Evolutionary conservation across 2,113 vertebrate species (phyloP).

Genomic region (Bambusicola thoracicus): DNA sequence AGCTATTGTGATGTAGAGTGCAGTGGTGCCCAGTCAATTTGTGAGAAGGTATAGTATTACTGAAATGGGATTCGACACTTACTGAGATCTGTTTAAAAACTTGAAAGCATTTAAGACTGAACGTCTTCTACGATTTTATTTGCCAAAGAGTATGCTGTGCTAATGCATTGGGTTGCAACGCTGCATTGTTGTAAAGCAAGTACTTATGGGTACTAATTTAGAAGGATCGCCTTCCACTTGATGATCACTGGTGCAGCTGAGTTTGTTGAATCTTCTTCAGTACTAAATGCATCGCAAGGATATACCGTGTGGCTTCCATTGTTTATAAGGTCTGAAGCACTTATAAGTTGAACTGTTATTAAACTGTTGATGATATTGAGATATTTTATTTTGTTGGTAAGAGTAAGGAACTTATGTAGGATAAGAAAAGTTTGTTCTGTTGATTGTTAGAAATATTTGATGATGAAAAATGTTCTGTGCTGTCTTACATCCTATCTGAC

Average conservation of each 20-base stretch:
- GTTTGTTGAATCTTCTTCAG: neutral
- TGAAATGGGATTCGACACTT: neutral
- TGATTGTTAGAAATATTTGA: neutral
- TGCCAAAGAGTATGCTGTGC: neutral
- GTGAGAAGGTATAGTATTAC: neutral
- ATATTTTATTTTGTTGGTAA: neutral
- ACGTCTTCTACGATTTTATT: neutral
- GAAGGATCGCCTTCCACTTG: neutral
- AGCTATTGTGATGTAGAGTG: neutral
- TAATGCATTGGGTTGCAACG: neutral
- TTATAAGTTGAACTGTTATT: neutral
- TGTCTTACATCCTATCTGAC: neutral
- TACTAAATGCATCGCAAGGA: neutral
- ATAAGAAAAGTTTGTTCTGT: neutral
- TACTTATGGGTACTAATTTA: neutral
- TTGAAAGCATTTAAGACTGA: neutral
- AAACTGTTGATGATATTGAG: neutral
- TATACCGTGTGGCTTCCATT: neutral
- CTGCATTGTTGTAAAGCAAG: neutral
- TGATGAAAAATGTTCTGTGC: neutral
- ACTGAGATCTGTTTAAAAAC: neutral
- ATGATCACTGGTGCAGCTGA: neutral
- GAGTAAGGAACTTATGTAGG: neutral
- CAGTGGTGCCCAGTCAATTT: neutral
- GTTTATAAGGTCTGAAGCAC: neutral